These are phyloP conservation scores for Anagyrus pseudococci DNA, from an alignment of 2,888 invertebrate genomes.

Conservation along the genomic window DNA sequence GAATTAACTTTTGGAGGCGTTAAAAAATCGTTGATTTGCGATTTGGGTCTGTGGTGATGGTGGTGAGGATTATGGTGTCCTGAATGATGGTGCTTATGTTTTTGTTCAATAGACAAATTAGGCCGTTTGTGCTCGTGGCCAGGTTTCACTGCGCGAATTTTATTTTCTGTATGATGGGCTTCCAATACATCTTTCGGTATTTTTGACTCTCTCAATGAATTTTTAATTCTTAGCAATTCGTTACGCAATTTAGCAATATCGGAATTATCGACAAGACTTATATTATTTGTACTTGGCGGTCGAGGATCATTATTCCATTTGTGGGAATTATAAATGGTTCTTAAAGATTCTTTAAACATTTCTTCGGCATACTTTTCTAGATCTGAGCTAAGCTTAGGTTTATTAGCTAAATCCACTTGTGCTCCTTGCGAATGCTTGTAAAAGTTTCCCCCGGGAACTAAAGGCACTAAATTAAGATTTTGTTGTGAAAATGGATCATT, in stretches of 20 bases:
- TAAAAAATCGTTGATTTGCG: slow-evolving; percentile 49
- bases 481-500: slow-evolving; percentile 47
- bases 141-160: slow-evolving; percentile 42
- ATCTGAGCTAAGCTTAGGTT: slow-evolving; percentile 53
- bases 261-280: slow-evolving; percentile 46
- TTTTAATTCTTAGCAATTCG: slow-evolving; percentile 51
- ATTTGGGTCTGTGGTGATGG: slow-evolving; percentile 38
- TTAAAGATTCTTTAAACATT: slow-evolving; percentile 58
- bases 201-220: slow-evolving; percentile 43
- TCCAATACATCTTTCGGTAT: slow-evolving; percentile 48
- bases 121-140: slow-evolving; percentile 42
- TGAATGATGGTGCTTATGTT: slow-evolving; percentile 45
- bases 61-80: slow-evolving; percentile 41
- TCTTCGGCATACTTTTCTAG: slow-evolving; percentile 58
- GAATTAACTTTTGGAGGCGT: slow-evolving; percentile 52
- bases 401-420: slow-evolving; percentile 48
- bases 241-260: slow-evolving; percentile 51
- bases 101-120: slow-evolving; percentile 51
- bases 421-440: slow-evolving; percentile 49
- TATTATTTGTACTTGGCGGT: slow-evolving; percentile 37
- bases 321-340: slow-evolving; percentile 58
- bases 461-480: slow-evolving; percentile 53
- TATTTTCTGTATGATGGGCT: slow-evolving; percentile 54
- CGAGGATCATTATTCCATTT: slow-evolving; percentile 57
- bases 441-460: slow-evolving; percentile 56